Base-by-base conservation (phyloP, 2,797 vertebrate genomes). In the Acropternis orthonyx region DNA sequence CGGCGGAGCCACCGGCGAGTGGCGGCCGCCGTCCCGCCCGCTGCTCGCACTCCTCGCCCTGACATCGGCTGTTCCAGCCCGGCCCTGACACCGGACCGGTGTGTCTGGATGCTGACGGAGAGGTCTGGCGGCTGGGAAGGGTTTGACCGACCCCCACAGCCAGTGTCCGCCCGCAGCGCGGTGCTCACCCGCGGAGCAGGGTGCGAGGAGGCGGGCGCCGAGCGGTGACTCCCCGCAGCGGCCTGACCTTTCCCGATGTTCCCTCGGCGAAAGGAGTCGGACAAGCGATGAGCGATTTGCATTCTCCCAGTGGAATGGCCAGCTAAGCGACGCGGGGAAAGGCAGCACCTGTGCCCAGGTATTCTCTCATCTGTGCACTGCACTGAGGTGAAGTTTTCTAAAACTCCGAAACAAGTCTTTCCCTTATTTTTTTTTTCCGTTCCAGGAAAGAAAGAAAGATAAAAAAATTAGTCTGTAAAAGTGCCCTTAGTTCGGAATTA, bases 51-150 rank as follows among this genome's bases (percentile, higher is more conserved):
- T 72, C 44, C 20, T 19, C 22, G 48, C 28, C 20, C 55, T 6
- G 41, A 5, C 44, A 14, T 3, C 8, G 36, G 36, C 56, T 8
- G 0, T 21, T 78, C n/a, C 61, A 23, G 14, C 63, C 19, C 16
- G 12, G 37, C 32, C 34, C n/a, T 17, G 68, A 3, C 61, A 4
- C n/a, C 10, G 3, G 3, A 1, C 2, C 17, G 26, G 13, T 6
- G 49, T 15, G 23, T 7, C 4, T 1, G 6, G 23, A 10, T 6
- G 49, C 54, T 32, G 24, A 3, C 26, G 7, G 56, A 15, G 54
- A 1, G n/a, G 4, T 16, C 27, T 22, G 80, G 28, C 14, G 17
- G 56, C 85, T 13, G 39, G 0, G 55, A 3, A 37, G 43, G 36
- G 14, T 5, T 7, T 13, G 41, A 2, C 16, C 23, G 52, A 68